Evolutionary conservation across 2,797 vertebrate species (phyloP).

Genomic region (Anguilla obscura): DNA sequence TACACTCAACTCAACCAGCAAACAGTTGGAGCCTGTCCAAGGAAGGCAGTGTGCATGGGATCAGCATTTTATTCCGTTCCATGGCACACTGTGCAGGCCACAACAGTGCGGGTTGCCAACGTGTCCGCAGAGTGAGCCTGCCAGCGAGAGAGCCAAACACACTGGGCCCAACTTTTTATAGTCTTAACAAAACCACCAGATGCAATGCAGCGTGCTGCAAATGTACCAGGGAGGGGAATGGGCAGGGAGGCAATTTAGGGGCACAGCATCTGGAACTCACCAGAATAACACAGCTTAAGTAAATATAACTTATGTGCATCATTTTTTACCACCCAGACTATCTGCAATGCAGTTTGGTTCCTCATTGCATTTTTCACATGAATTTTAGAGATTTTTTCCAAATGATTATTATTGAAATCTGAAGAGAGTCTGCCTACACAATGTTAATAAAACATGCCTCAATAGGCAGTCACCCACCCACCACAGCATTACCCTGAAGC

Average conservation of each 20-base stretch:
- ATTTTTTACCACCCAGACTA: not conserved
- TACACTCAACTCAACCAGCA: not conserved
- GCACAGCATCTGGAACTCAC: not conserved
- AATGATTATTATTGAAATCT: not conserved
- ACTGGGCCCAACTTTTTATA: not conserved
- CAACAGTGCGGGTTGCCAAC: not conserved
- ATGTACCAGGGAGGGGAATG: not conserved
- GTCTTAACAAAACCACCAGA: not conserved
- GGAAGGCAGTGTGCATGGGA: not conserved
- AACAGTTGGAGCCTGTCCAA: not conserved
- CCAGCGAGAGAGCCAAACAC: not conserved
- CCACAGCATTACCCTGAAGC: not conserved
- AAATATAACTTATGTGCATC: not conserved
- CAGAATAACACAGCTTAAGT: conserved; percentile 5
- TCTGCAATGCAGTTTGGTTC: not conserved
- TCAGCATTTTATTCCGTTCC: not conserved
- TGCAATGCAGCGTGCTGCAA: not conserved
- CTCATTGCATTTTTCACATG: not conserved
- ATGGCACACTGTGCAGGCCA: not conserved
- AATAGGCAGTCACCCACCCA: not conserved
- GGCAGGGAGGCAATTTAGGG: not conserved
- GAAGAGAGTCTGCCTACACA: not conserved
- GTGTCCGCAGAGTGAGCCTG: not conserved
- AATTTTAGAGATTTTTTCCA: not conserved
- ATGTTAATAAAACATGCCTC: not conserved